Percentiles rank a stretch among this genome's conserved stretches.
Evolutionary conservation across 2,888 invertebrate genomes (phyloP).

Genomic region (Bimastos eiseni): DNA sequence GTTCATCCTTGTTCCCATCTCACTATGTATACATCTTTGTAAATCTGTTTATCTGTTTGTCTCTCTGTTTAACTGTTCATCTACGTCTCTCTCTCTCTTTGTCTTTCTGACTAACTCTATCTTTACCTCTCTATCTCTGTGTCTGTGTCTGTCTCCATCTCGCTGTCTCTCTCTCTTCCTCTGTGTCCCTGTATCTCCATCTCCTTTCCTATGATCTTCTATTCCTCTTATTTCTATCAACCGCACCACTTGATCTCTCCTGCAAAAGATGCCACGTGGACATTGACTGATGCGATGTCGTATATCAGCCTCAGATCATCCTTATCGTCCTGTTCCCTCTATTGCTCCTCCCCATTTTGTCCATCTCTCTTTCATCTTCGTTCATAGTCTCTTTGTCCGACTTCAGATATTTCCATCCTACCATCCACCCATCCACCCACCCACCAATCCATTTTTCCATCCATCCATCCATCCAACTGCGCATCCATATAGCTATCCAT

Average conservation of each 20-base stretch:
- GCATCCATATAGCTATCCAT: no score
- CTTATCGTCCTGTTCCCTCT: background rate
- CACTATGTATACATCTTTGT: no score
- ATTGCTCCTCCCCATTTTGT: background rate
- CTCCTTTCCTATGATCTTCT: background rate
- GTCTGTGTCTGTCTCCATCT: no score
- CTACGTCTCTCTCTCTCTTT: no score
- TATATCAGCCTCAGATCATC: background rate
- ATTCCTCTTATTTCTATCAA: background rate
- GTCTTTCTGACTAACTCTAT: no score
- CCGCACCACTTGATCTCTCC: background rate
- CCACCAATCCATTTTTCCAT: background rate
- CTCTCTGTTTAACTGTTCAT: no score
- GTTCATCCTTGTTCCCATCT: no score
- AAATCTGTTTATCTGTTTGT: no score
- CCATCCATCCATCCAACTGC: background rate
- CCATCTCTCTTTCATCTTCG: background rate
- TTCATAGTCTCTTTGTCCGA: background rate
- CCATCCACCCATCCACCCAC: background rate
- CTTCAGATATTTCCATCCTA: background rate
- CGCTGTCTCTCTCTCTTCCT: background rate
- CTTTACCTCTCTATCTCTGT: no score
- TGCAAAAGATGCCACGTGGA: background rate
- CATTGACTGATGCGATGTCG: background rate
- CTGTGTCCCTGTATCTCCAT: background rate